Evolutionary conservation across 53 echinoderm and acorn worm species (phyloP), one percentile per base, ranked within the genome.

Genomic region (Henricia sp.): DNA sequence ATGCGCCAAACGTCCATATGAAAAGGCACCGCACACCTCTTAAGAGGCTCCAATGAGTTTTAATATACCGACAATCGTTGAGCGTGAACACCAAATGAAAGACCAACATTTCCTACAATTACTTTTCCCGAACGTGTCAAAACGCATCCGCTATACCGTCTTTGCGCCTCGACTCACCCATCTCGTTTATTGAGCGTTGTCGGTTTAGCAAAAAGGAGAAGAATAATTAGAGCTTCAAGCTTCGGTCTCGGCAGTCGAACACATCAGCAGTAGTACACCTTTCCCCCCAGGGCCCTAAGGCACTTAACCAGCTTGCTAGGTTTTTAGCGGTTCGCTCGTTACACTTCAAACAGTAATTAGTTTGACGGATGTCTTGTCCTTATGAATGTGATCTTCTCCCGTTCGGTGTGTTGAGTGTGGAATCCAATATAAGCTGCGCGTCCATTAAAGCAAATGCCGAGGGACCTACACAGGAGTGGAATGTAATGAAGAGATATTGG

Each of bases 401-500:
- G 29, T 30, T 24, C 3, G 17, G 25, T n/a, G 29, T 17, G 13
- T 10, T n/a, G 39, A 39, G 21, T 3, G 39, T 38, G 39, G 10
- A 38, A 37, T 38, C 67, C 39, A 67, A 67, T n/a, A n/a, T 67
- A 39, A 67, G 67, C 23, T 38, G 38, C n/a, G n/a, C 39, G 1
- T 67, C 67, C 67, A 67, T 67, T 67, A 67, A 28, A 6, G 67
- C 39, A 38, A 67, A 10, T 30, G 0, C 84, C 25, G 82, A 95
- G 95, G 91, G 93, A 14, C 96, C 91, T 34, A 87, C 73, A 6
- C 89, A 91, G n/a, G 91, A 94, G 32, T 90, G 89, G 1, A 67
- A 91, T 48, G 84, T 94, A 69, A 91, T 89, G 28, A 88, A 80
- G 12, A 90, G 89, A 13, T 88, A 89, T 48, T 88, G 88, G 10